Percentiles rank a stretch among this genome's conserved stretches.
Evolutionary conservation across 2,888 invertebrate species (phyloP).

Genomic region (Epirrita christyi): DNA sequence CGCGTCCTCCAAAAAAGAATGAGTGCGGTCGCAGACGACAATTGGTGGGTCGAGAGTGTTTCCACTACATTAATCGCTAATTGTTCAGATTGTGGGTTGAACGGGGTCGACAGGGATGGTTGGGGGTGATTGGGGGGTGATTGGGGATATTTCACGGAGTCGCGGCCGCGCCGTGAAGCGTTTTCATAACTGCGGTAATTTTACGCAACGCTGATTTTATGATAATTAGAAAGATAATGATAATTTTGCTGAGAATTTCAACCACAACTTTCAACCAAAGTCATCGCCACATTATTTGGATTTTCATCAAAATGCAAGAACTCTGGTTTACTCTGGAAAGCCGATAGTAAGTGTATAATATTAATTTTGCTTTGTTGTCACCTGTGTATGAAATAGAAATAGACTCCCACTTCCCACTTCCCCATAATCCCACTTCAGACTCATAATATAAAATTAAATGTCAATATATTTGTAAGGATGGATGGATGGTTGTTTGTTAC

Average conservation of each 20-base stretch:
- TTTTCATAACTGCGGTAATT: conserved; percentile 44
- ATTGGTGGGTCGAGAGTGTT: conserved; percentile 35
- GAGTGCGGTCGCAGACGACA: conserved; percentile 33
- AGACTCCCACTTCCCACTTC: too few species aligned
- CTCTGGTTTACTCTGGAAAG: too few species aligned
- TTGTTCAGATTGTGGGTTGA: conserved; percentile 32
- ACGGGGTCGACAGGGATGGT: conserved; percentile 17
- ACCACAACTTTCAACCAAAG: too few species aligned
- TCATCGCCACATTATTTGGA: neutral
- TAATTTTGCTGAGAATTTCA: neutral
- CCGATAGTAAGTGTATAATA: neutral
- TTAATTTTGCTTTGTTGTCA: too few species aligned
- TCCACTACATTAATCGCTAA: conserved; percentile 43
- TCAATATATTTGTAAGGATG: too few species aligned
- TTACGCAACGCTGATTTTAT: conserved; percentile 37
- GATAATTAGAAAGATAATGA: conserved; percentile 19
- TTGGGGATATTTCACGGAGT: conserved; percentile 30
- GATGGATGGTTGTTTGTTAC: too few species aligned
- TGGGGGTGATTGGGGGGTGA: conserved; percentile 20
- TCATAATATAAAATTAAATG: too few species aligned
- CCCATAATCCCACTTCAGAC: too few species aligned
- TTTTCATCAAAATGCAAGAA: neutral
- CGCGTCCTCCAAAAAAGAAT: conserved; percentile 28
- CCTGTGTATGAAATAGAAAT: too few species aligned
- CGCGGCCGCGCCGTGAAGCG: conserved; percentile 35